A percentile compares a stretch with the other conserved stretches of the same genome.
Conservation (phyloP, 2,888 invertebrate species). For the Rhaphigaster nebulosa region DNA sequence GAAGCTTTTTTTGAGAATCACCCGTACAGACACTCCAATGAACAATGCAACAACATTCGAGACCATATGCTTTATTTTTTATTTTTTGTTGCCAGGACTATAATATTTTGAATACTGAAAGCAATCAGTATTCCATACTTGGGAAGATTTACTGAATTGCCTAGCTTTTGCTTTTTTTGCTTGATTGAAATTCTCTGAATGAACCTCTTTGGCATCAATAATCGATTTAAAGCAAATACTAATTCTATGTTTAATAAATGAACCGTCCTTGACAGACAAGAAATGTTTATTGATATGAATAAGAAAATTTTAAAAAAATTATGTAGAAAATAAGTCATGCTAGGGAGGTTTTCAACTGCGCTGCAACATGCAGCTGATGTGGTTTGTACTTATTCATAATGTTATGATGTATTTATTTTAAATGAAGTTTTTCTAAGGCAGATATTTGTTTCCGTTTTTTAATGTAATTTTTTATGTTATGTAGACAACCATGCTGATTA, state of each 20-base stretch:
- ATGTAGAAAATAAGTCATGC: slow-evolving; percentile 68
- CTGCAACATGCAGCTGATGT: slow-evolving; percentile 73
- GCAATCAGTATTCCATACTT: neutral
- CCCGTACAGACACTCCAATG: too few relatives aligned
- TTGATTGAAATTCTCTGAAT: neutral
- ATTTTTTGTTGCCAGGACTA: too few relatives aligned
- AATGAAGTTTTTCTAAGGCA: neutral
- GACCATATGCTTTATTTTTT: too few relatives aligned
- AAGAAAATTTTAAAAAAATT: neutral
- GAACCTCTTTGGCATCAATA: neutral
- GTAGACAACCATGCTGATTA: neutral
- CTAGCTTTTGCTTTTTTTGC: neutral
- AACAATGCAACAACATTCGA: too few relatives aligned
- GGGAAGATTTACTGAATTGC: neutral
- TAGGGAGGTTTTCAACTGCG: slow-evolving; percentile 73
- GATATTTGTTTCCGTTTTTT: neutral
- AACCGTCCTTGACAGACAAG: slow-evolving; percentile 21
- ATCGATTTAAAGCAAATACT: neutral
- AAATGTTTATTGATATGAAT: neutral
- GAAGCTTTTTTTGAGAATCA: too few relatives aligned
- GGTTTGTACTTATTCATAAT: slow-evolving; percentile 67
- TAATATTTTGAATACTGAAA: neutral
- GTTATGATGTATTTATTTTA: neutral
- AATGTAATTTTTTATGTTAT: neutral
- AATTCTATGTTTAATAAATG: neutral